These are phyloP conservation scores for Tachina lurida DNA, from an alignment of 2,888 invertebrate genomes.

Conservation along the genomic window DNA sequence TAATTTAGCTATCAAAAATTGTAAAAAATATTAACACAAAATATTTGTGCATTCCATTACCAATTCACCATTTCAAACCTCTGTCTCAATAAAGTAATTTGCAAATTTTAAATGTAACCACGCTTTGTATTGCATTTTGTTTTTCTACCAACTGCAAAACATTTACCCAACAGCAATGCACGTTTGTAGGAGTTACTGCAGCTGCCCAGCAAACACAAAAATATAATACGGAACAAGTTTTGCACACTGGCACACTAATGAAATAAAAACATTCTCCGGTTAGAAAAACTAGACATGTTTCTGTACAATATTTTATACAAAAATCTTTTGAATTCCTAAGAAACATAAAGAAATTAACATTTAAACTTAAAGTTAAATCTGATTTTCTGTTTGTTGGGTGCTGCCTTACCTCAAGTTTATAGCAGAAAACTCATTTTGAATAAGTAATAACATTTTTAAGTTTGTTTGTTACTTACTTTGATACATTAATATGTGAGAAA, in stretches of 20 bases:
- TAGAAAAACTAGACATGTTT: too few species aligned
- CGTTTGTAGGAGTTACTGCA: background rate
- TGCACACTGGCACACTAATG: too few species aligned
- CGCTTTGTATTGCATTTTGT: conserved; percentile 22
- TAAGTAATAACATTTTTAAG: conserved; percentile 6
- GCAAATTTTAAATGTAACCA: conserved; percentile 8
- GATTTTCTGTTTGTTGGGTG: background rate
- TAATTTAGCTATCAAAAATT: too few species aligned
- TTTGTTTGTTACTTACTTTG: background rate
- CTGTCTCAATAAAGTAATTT: conserved; percentile 34
- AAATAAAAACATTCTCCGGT: too few species aligned
- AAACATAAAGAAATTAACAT: too few species aligned
- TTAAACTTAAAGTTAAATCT: too few species aligned
- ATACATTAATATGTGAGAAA: too few species aligned
- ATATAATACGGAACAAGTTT: too few species aligned
- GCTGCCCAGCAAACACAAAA: background rate
- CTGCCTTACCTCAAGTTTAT: background rate
- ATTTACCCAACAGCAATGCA: background rate
- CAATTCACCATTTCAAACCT: background rate
- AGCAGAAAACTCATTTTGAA: conserved; percentile 28
- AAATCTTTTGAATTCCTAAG: too few species aligned
- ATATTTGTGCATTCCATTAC: background rate
- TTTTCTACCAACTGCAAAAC: background rate
- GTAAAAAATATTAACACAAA: too few species aligned
- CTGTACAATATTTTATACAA: too few species aligned